Base-by-base conservation (phyloP, 2,113 vertebrate genomes). In the Menidia beryllina region DNA sequence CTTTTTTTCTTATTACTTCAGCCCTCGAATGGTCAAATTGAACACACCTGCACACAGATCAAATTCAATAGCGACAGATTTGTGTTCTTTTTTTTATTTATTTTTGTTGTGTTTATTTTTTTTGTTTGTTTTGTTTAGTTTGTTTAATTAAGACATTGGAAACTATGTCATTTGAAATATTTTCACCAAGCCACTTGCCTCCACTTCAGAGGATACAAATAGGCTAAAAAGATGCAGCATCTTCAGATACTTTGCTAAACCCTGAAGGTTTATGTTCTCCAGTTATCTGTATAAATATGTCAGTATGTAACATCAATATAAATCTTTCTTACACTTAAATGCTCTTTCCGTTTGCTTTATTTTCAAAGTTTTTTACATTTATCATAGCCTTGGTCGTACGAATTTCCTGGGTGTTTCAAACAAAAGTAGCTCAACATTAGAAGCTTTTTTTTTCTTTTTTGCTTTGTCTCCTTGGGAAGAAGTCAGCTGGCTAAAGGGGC, bases 221-320 rank as follows among this genome's bases (percentile, higher is more conserved):
- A 93, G 93, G 92, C 30, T 95, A 93, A 88, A 94, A 94, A 94
- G 92, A 90, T 93, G 94, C 92, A 89, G 89, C 69, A 56, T 80
- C 47, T 93, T 81, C 26, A 89, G 86, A 47, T 67, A 49, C 93
- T 88, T 79, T 87, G 74, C 73, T 81, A 59, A 75, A 81, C 70
- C 61, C 69, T 69, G 70, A 75, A 82, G 66, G 61, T 83, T 83
- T 68, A 26, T 76, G 73, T 45, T 86, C 56, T 80, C 36, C 54
- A 68, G 39, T 73, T 56, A 69, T 82, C 66, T 91, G 83, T 88
- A 84, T 70, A 90, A 81, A 86, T 81, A 74, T 89, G 77, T 89
- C 65, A 51, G 71, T 89, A 77, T 87, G 79, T 86, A 83, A 79
- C 71, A 75, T 85, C 86, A 81, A 72, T 92, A 91, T 91, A 93